Conservation (phyloP, 2,113 vertebrate genomes). For the Rhinoderma darwinii region DNA sequence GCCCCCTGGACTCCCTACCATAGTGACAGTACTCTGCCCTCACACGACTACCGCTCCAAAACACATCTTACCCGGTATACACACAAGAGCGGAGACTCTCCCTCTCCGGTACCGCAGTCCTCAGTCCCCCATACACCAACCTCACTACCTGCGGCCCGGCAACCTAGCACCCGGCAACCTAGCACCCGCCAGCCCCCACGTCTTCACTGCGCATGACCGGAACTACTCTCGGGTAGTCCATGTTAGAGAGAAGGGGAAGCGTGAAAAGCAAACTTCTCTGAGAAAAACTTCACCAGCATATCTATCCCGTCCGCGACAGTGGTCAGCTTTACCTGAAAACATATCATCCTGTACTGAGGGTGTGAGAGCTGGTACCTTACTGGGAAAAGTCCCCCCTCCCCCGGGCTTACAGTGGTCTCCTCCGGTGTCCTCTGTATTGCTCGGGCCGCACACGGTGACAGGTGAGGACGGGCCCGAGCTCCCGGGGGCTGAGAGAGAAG, state of each 20-base stretch:
- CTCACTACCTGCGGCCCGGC: background rate
- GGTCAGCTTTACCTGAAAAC: background rate
- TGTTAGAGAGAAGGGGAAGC: background rate
- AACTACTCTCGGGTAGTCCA: background rate
- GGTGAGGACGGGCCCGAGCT: background rate
- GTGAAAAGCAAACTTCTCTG: no score
- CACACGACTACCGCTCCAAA: background rate
- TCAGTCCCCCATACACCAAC: background rate
- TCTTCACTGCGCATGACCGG: background rate
- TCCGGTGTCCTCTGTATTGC: slow-evolving; percentile 12
- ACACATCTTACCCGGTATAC: slow-evolving; percentile 11
- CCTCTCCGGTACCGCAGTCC: slow-evolving; percentile 44
- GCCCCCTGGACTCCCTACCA: no score
- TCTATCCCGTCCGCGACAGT: background rate
- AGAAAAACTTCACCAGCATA: background rate
- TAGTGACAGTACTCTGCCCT: background rate
- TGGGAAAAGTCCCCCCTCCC: background rate
- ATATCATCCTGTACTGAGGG: background rate
- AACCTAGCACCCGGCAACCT: background rate
- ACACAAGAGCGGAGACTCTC: slow-evolving; percentile 8
- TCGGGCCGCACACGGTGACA: background rate
- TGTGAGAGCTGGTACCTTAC: background rate
- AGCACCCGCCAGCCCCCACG: background rate
- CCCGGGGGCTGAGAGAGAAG: background rate
- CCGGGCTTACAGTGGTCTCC: background rate